Base-by-base conservation (phyloP, 2,888 invertebrate species). In the Cosmorhoe ocellata region DNA sequence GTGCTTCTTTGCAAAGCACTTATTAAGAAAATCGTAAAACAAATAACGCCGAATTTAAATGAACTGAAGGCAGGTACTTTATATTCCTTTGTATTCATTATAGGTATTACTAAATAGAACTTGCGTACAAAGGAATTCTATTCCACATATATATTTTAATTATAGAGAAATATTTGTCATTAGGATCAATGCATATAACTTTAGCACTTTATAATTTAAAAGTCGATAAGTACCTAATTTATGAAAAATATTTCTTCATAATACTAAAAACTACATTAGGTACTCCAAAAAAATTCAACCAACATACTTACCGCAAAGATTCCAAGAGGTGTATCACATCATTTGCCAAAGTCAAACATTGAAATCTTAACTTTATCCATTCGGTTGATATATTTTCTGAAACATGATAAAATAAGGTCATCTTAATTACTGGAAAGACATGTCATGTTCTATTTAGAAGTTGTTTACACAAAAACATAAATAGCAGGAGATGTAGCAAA, bases 341-440 rank as follows among this genome's bases (percentile, higher is more conserved):
- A 43, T 93, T 87, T 12, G 93, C 88, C 62, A 95, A 81, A 58
- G 93, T 92, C 78, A 97, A 87, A 83, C 94, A 94, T 63, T 94
- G 92, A 85, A 96, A 96, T 69, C 97, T 93, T 65, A 96, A 88
- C 66, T 93, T 92, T 66, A 96, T 84, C 97, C 97, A 97, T 85
- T 93, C 92, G 64, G 92, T 81, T 78, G 96, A 96, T 70, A 95
- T 91, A 71, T 92, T 93, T 79, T 93, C 94, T 92, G 89, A 42
- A 91, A 89, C 56, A 74, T 8, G 44, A 48, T 18, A 44, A 44
- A 22, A 43, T 43, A 44, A 44, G 43, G 43, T 13, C 39, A 40
- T 39, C 38, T 30, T 18, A 44, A 37, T 28, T 51, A 38, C 33
- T 46, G n/a, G 24, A 42, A 12, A 8, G 7, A 32, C 22, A 42